Base-by-base conservation (phyloP, 2,888 invertebrate genomes). In the Sinohyriopsis cumingii region DNA sequence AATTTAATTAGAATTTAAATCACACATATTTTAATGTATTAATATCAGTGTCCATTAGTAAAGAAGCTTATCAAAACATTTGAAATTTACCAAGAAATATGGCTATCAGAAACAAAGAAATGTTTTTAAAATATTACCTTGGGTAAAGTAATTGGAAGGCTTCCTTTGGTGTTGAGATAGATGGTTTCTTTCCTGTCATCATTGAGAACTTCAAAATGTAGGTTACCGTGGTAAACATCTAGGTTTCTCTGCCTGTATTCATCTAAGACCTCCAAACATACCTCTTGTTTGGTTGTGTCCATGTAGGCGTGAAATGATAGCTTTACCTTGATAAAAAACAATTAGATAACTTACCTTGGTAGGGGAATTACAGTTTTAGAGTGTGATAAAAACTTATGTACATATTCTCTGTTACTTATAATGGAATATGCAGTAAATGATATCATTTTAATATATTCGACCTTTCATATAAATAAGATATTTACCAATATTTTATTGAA, bases 261-360 rank as follows among this genome's bases (percentile, higher is more conserved):
- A 25, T 63, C 63, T 19, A 55, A 4, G 1, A 25, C 63, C 25
- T 28, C 24, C 5, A 63, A n/a, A 7, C 20, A 1, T 1, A 63
- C 55, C 45, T 63, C 63, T 63, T 63, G 63, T n/a, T 63, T 63
- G 20, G 63, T 55, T 45, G 54, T 63, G 19, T 63, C 63, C 55
- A 63, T 63, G 25, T 63, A 63, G 25, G 25, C 55, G 6, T 63
- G 63, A 55, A 25, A 63, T 5, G 18, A 15, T 15, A 63, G 25
- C 18, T 24, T 25, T 15, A 63, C 53, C 63, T 63, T 7, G 3
- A 60, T 5, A 33, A 9, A 33, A 33, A 3, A 28, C 5, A 28
- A 5, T 28, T 0, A 28, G 3, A 25, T 25, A 25, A 25, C 25
- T 1, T 25, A 25, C 25, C 25, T 25, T 25, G 25, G 25, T 25